Percentiles rank a stretch among this genome's conserved stretches.
These are phyloP conservation scores for Pinctada fucata DNA, from an alignment of 2,888 invertebrate genomes.

Conservation along the genomic window DNA sequence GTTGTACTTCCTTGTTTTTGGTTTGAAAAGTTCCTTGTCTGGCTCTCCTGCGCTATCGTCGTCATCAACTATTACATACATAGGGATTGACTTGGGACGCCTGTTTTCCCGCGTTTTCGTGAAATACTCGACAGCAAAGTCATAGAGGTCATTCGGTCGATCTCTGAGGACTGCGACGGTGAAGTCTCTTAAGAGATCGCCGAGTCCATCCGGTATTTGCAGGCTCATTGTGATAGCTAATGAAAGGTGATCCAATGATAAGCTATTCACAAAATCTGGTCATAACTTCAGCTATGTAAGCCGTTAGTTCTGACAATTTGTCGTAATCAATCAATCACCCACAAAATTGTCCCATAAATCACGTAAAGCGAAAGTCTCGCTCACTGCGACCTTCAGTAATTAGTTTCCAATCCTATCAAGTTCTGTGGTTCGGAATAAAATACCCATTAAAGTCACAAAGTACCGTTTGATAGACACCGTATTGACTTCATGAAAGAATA, in stretches of 20 bases:
- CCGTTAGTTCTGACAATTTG: background rate
- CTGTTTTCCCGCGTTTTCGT: conserved; percentile 70
- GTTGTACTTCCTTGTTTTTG: conserved; percentile 65
- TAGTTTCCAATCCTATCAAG: background rate
- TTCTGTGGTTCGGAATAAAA: background rate
- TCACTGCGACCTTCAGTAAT: background rate
- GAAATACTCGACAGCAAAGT: conserved; percentile 76
- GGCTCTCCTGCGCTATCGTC: conserved; percentile 73
- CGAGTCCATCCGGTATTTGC: conserved; percentile 76
- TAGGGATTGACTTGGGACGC: conserved; percentile 71
- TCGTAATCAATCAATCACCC: background rate
- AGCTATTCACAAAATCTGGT: background rate
- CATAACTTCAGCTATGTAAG: background rate
- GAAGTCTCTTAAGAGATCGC: conserved; percentile 75
- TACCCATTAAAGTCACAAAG: background rate
- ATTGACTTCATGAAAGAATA: too few relatives aligned
- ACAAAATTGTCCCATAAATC: background rate
- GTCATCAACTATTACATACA: conserved; percentile 76
- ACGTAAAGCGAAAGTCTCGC: background rate
- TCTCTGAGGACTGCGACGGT: conserved; percentile 76
- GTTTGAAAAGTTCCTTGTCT: conserved; percentile 70
- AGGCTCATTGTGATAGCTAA: conserved; percentile 66
- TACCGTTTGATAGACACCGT: too few relatives aligned
- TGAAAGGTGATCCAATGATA: background rate
- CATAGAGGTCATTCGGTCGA: conserved; percentile 72